Evolutionary conservation across 2,888 invertebrate genomes (phyloP), one percentile per base, ranked within the genome.

Genomic region (Nomada flava): DNA sequence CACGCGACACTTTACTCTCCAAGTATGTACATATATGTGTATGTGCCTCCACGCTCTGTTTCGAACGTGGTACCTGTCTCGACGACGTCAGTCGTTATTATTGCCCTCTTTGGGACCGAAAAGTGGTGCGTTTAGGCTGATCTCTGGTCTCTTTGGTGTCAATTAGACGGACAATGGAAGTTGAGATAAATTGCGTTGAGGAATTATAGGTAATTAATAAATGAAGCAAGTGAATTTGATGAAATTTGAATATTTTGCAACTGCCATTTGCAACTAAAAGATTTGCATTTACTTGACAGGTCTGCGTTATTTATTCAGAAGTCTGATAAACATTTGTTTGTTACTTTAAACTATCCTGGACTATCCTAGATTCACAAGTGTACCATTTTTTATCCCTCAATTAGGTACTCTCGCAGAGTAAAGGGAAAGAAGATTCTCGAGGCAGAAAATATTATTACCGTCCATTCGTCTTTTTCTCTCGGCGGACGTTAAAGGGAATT

Each of bases 1-100:
- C 90, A 90, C 90, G 91, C 90, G 91, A 92, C 92, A 92, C 92
- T 92, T 91, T 87, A 90, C 90, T 90, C 90, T 84, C 89, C 84
- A 89, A 91, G 53, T 53, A 53, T 53, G 53, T n/a, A 1, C 36
- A 36, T 36, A 36, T 36, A 36, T 7, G 36, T 47, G 13, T 47
- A 47, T 13, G 91, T 90, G 91, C 89, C 89, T 90, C 90, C 88
- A 90, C 90, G 92, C 87, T 92, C 92, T 90, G 92, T 91, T 92
- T 92, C 92, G 79, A 76, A 70, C 55, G 65, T 68, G 70, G 76
- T 76, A 53, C 68, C 67, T 57, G 71, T 76, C 79, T 64, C 60
- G 74, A 65, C 75, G 79, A 84, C 86, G 84, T 84, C 89, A 85
- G 79, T 87, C 88, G 88, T 84, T 89, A 86, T 50, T 36, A 86